Base-by-base conservation (phyloP, 2,113 vertebrate species). In the Eretmodus cyanostictus region DNA sequence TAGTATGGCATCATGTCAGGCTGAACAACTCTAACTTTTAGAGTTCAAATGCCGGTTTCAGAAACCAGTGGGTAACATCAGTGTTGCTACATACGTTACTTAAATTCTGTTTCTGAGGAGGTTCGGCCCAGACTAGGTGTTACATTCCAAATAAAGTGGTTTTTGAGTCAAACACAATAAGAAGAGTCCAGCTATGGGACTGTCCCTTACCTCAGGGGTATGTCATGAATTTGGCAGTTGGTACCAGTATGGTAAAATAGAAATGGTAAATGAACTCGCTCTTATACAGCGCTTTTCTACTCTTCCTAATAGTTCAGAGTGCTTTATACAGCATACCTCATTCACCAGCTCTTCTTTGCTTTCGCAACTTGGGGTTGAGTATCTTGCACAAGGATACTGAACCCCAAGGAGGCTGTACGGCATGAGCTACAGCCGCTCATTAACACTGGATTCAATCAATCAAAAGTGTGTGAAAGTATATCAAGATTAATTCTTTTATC, bases 231-330 rank as follows among this genome's bases (percentile, higher is more conserved):
- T 8, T 76, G 14, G 24, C 6, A 29, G 16, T 76, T 76, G 14
- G 4, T 76, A 29, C 9, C 68, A 47, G 24, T 73, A 17, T 73
- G 34, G 61, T 38, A 36, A 66, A 38, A 38, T n/a, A 36, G 10
- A 36, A 66, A 38, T 38, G 0, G 61, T 66, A 36, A 66, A n/a
- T 66, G 31, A 38, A 66, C 31, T 66, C 0, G 4, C 1, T n/a
- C 61, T n/a, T 12, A 66, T 36, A 36, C 6, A 36, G 59, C 4
- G 1, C 19, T 66, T 66, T 66, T 38, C 61, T 66, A n/a, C 31
- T 36, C 6, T 66, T 12, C 31, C 61, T 36, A 17, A n/a, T 17
- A 8, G 61, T 36, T 66, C 31, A 66, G 31, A 38, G 61, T 66
- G 61, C 31, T 66, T 38, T 36, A 38, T 1, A n/a, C 34, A n/a